phyloP scores from a whole-genome alignment of 2,113 vertebrate species.

The Synchiropus splendidus region DNA sequence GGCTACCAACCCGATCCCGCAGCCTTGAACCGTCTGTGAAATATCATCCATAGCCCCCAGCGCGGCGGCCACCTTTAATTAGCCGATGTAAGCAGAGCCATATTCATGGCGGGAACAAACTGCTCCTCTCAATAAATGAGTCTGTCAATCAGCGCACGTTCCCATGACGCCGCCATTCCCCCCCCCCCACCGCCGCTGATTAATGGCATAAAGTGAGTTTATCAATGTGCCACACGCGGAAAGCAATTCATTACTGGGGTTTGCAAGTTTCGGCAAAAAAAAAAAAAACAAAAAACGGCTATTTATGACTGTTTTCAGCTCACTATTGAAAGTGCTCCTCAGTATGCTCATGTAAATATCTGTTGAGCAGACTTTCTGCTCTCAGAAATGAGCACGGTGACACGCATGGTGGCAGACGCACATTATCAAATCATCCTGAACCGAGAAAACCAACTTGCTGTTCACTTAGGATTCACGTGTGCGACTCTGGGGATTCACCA shows the following conservation, averaged over 20 bases:
- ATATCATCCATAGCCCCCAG: background rate
- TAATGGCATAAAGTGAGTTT: slow-evolving; percentile 71
- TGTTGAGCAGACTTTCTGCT: slow-evolving; percentile 51
- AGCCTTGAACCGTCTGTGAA: background rate
- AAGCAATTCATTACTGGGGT: slow-evolving; percentile 77
- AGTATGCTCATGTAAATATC: slow-evolving; percentile 75
- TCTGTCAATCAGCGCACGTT: slow-evolving; percentile 62
- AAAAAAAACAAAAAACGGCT: background rate
- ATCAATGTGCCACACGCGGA: slow-evolving; percentile 62
- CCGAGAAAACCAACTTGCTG: slow-evolving; percentile 30
- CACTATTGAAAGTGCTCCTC: slow-evolving; percentile 57
- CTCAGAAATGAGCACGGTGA: slow-evolving; percentile 28
- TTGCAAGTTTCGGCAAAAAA: slow-evolving; percentile 43
- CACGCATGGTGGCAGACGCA: slow-evolving; percentile 38
- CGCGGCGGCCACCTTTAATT: slow-evolving; percentile 50
- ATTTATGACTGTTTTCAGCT: slow-evolving; percentile 51
- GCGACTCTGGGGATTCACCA: slow-evolving; percentile 22
- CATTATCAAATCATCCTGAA: slow-evolving; percentile 45
- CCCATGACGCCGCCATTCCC: slow-evolving; percentile 62
- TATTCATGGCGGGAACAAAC: slow-evolving; percentile 42
- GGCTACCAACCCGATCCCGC: background rate
- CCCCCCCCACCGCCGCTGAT: slow-evolving; percentile 63
- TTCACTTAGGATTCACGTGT: slow-evolving; percentile 21
- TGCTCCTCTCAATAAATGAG: slow-evolving; percentile 65
- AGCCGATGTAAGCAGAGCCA: slow-evolving; percentile 42